phyloP scores from a whole-genome alignment of 2,113 vertebrate species.

The Andinoacara biseriatus region DNA sequence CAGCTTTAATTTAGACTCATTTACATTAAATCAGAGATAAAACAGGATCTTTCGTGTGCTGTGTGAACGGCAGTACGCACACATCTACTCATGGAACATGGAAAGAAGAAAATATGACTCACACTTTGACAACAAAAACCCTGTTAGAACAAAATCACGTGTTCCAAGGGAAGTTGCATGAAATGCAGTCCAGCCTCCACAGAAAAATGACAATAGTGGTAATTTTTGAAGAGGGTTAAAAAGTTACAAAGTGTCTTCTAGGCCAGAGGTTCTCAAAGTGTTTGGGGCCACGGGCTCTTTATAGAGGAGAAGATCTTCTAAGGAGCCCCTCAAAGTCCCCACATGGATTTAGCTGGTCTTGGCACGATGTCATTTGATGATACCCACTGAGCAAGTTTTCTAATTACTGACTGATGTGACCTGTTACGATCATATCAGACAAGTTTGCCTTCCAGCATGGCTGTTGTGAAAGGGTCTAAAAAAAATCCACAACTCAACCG shows the following conservation, averaged over 20 bases:
- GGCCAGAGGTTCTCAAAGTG: not conserved
- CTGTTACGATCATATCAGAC: not conserved
- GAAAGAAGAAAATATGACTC: not conserved
- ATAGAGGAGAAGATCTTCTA: not conserved
- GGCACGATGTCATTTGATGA: not conserved
- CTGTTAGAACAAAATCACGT: constrained; percentile 8
- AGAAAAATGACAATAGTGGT: not conserved
- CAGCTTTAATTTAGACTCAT: constrained; percentile 32
- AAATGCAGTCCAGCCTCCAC: not conserved
- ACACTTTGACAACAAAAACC: not conserved
- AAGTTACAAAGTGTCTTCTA: not conserved
- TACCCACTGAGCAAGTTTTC: not conserved
- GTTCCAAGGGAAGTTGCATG: not conserved
- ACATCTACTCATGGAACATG: not conserved
- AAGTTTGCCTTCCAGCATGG: not conserved
- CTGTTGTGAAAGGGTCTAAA: not conserved
- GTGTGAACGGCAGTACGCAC: not conserved
- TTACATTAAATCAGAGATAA: constrained; percentile 28
- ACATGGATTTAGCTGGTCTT: not conserved
- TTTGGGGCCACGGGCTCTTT: not conserved
- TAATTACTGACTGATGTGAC: not conserved
- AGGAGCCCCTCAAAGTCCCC: not conserved
- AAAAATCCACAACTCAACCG: no score
- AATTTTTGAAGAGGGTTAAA: not conserved
- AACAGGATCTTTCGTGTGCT: constrained; percentile 6